Base-by-base conservation (phyloP, 1,140 invertebrate species). In the Holcopasites calliopsidis region DNA sequence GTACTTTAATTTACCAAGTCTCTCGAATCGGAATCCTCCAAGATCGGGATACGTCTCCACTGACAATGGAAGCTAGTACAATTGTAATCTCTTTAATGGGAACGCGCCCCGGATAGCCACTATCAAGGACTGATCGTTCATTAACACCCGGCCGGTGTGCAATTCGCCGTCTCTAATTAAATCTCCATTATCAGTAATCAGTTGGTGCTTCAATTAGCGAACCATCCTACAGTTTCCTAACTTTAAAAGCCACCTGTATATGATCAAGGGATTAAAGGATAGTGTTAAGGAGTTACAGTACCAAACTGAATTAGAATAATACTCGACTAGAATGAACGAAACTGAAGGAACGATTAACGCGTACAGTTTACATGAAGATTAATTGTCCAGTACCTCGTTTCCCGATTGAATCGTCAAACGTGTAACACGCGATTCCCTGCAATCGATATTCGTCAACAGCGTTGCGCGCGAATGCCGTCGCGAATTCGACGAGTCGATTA, bases 401-500 rank as follows among this genome's bases (percentile, higher is more conserved):
- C 7, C 11, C 49, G 8, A 26, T 54, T 54, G 16, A 26, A 33
- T 13, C 3, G 0, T 21, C 13, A 7, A 5, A 5, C 21, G 4
- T 64, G 16, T 1, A 7, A 21, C 23, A 11, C 44, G 31, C 33
- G 33, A 38, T 52, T 52, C 7, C 5, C 16, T 6, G 13, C 13
- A 4, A 54, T 35, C 18, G 33, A 7, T 5, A 11, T 5, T 55
- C 21, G 65, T 57, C 18, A 33, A 57, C n/a, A 38, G 2, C 23
- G 13, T 26, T 2, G 52, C 66, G 28, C 35, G 16, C 18, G 31
- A 35, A 10, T 62, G 31, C 26, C 26, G 31, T 54, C 26, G 35
- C 11, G n/a, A 52, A 50, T 31, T 40, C 42, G 35, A 40, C 23
- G 13, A 72, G 54, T 31, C 23, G 70, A 72, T 72, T 72, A 42